Percentiles rank a stretch among this genome's conserved stretches.
phyloP scores from a whole-genome alignment of 2,797 vertebrate species.

The Acanthornis magna region DNA sequence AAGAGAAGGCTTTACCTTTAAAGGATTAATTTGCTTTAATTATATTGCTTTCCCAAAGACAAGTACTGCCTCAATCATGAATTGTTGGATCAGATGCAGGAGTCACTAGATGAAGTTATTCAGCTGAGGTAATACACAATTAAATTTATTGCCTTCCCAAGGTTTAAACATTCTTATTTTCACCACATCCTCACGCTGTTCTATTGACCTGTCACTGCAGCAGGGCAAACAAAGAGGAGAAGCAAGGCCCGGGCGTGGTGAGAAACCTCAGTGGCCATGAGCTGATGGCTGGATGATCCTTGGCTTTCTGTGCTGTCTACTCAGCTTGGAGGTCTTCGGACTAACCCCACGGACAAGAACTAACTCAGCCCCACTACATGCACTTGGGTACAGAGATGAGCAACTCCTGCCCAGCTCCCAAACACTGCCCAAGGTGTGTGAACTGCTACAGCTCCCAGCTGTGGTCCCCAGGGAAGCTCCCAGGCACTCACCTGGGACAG shows the following conservation, averaged over 20 bases:
- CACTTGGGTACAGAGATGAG: background rate
- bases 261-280: background rate
- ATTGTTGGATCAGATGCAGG: constrained; percentile 7
- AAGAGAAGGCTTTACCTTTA: background rate
- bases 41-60: constrained; percentile 16
- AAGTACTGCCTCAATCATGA: background rate
- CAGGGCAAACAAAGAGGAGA: background rate
- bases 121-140: background rate
- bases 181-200: background rate
- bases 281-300: background rate
- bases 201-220: background rate
- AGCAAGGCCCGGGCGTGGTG: background rate
- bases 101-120: constrained; percentile 17
- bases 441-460: background rate
- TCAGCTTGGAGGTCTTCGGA: background rate
- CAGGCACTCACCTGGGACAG: constrained; percentile 66
- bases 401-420: background rate
- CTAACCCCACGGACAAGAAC: background rate
- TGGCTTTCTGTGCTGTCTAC: background rate
- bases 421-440: accelerated
- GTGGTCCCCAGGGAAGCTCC: background rate
- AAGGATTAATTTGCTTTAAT: constrained; percentile 37
- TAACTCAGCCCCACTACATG: background rate
- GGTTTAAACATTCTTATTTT: constrained; percentile 28
- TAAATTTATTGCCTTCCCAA: background rate